These are phyloP conservation scores for Bombus vancouverensis DNA, from an alignment of 1,140 invertebrate genomes.

Conservation along the genomic window DNA sequence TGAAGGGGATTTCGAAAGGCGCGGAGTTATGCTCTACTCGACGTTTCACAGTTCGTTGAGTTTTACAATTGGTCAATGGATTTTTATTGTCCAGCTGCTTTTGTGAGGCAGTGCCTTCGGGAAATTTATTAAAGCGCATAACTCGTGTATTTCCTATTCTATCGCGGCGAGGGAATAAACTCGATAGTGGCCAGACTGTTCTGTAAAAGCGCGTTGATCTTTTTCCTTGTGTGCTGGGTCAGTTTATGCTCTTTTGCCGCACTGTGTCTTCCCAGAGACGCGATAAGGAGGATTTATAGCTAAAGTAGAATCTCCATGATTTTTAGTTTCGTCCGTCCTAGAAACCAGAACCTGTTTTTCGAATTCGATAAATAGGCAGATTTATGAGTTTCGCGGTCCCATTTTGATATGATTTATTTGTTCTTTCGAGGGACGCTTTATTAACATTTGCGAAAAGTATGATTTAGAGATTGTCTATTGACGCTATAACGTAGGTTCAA, in stretches of 20 bases:
- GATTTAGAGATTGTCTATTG: background rate
- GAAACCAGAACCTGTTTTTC: background rate
- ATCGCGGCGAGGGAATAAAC: conserved; percentile 40
- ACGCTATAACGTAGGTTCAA: background rate
- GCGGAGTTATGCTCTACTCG: conserved; percentile 1
- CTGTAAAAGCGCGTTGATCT: conserved; percentile 40
- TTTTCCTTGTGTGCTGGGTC: background rate
- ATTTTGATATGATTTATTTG: background rate
- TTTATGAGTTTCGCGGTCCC: background rate
- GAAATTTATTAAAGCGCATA: conserved; percentile 59
- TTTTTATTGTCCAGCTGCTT: conserved; percentile 57
- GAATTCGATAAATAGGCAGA: conserved; percentile 2
- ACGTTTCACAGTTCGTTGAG: conserved; percentile 22
- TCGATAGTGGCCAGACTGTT: background rate
- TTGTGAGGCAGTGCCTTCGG: conserved; percentile 17
- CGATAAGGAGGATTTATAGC: conserved; percentile 16
- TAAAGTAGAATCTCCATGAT: background rate
- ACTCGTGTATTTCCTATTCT: conserved; percentile 46
- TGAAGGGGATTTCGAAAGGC: background rate
- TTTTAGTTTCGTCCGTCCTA: background rate
- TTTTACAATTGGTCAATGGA: conserved; percentile 54
- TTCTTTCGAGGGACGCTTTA: background rate
- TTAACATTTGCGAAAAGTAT: background rate
- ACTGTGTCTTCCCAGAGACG: background rate
- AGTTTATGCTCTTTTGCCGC: conserved; percentile 12